Conservation (phyloP, 2,797 vertebrate genomes). For the Rhadinocentrus ornatus region DNA sequence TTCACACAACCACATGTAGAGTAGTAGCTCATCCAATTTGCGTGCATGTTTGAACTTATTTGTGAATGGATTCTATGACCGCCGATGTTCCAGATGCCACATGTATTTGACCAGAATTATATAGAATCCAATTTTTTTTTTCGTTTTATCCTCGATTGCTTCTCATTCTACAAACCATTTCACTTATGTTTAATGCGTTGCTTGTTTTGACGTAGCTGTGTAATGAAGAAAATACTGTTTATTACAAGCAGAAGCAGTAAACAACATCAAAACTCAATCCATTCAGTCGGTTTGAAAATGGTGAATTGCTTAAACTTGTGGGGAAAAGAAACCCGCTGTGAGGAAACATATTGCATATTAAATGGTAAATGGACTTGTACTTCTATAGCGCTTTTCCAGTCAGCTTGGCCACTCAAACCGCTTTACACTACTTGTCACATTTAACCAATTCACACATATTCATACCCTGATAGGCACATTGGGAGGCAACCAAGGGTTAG, state of each 20-base stretch:
- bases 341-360: not conserved
- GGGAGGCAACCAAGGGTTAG: too few relatives aligned
- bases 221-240: conserved; percentile 13
- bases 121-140: conserved; percentile 49
- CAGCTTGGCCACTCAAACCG: too few relatives aligned
- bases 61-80: conserved; percentile 72
- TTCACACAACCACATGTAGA: conserved; percentile 3
- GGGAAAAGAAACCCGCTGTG: not conserved
- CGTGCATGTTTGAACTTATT: conserved; percentile 46
- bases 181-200: conserved; percentile 11
- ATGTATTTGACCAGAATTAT: conserved; percentile 61
- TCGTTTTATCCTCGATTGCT: conserved; percentile 43
- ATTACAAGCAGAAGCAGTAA: conserved; percentile 3
- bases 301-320: conserved; percentile 7
- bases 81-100: conserved; percentile 71
- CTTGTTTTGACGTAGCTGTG: conserved; percentile 17
- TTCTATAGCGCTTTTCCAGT: too few relatives aligned
- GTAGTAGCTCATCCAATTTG: not conserved
- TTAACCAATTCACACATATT: too few relatives aligned
- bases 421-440: too few relatives aligned
- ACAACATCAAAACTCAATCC: conserved; percentile 17
- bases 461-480: too few relatives aligned
- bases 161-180: conserved; percentile 26
- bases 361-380: too few relatives aligned
- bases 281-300: conserved; percentile 3